Conservation (phyloP, 2,797 vertebrate species). For the Cryptoprocta ferox region DNA sequence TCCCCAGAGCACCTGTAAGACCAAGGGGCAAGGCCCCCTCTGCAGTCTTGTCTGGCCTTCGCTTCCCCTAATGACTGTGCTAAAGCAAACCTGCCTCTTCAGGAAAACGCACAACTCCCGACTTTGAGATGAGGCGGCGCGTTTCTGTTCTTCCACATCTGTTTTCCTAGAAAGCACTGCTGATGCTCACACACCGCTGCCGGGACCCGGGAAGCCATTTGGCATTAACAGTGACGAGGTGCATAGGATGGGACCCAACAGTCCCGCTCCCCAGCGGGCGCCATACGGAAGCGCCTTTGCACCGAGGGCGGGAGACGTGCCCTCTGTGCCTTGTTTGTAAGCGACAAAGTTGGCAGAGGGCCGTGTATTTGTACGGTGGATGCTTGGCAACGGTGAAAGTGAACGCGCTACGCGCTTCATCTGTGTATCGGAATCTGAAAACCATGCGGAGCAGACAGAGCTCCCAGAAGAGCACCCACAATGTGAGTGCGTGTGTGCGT, state of each 20-base stretch:
- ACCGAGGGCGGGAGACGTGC: rapidly evolving
- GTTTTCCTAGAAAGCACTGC: background rate
- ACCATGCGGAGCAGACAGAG: background rate
- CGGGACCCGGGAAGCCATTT: rapidly evolving
- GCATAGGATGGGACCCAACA: rapidly evolving
- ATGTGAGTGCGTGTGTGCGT: too few species aligned
- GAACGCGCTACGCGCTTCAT: rapidly evolving
- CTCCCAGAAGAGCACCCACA: background rate
- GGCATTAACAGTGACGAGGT: rapidly evolving
- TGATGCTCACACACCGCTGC: rapidly evolving
- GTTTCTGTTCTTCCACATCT: rapidly evolving
- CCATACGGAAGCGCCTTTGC: rapidly evolving
- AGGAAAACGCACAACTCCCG: rapidly evolving
- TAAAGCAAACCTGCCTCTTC: background rate
- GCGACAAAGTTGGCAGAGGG: rapidly evolving
- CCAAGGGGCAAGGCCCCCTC: rapidly evolving
- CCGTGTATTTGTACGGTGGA: background rate
- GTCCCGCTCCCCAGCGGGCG: background rate
- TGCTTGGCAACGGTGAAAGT: rapidly evolving
- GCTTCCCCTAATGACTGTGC: background rate
- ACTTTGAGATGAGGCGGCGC: rapidly evolving
- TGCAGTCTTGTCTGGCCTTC: rapidly evolving
- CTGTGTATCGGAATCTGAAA: background rate
- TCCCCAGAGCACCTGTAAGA: background rate
- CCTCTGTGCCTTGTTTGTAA: background rate